A percentile compares a stretch with the other conserved stretches of the same genome.
phyloP scores from a whole-genome alignment of 2,113 vertebrate species.

The Mohoua ochrocephala region DNA sequence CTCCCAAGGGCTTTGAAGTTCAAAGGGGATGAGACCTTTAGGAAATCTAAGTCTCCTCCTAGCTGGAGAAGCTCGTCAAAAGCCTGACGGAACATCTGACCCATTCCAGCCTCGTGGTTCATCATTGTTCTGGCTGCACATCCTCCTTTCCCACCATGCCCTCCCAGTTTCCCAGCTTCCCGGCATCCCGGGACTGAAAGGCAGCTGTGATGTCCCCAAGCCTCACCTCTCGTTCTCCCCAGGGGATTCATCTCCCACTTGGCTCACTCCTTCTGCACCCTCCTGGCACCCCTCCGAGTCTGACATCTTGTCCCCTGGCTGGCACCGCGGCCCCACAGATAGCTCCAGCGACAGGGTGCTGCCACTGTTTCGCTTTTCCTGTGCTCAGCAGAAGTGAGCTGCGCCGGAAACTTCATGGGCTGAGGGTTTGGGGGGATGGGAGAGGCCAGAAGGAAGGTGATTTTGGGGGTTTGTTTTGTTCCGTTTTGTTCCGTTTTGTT shows the following conservation, averaged over 20 bases:
- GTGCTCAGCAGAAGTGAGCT: slow-evolving; percentile 51
- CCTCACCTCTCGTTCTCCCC: neutral
- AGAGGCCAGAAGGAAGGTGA: neutral
- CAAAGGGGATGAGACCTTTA: neutral
- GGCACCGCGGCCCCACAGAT: fast-evolving
- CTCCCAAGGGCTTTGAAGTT: neutral
- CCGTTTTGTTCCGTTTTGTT: no score
- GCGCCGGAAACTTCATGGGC: slow-evolving; percentile 39
- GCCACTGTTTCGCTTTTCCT: neutral
- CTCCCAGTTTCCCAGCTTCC: neutral
- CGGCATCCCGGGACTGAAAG: neutral
- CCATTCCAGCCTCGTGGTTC: neutral
- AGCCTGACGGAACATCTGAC: neutral
- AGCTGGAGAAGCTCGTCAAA: neutral
- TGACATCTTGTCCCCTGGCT: slow-evolving; percentile 34
- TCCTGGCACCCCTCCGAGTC: slow-evolving; percentile 24
- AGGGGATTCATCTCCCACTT: neutral
- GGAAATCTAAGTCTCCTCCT: neutral
- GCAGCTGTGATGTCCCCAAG: neutral
- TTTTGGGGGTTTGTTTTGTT: fast-evolving
- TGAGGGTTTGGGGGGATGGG: slow-evolving; percentile 41
- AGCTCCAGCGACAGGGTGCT: neutral
- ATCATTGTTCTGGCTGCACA: fast-evolving
- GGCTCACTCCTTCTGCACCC: neutral
- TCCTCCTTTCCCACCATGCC: neutral